phyloP scores from a whole-genome alignment of 1,140 invertebrate species.

The Drosophila carrolli region DNA sequence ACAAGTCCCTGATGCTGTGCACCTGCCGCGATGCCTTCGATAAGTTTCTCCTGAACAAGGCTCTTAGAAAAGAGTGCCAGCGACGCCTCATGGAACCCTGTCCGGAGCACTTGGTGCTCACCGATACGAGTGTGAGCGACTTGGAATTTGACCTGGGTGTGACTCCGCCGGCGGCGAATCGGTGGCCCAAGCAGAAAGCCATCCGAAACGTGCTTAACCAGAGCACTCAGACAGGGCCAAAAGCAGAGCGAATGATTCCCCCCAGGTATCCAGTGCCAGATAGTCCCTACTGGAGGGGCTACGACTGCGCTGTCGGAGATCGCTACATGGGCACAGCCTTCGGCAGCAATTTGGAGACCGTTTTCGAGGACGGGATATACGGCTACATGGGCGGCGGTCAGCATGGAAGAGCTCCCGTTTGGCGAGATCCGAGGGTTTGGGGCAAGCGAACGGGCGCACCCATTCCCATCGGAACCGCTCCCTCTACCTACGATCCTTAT shows the following conservation, averaged over 20 bases:
- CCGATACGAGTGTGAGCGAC: slow-evolving; percentile 76
- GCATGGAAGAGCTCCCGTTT: slow-evolving; percentile 15
- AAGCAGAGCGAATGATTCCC: slow-evolving; percentile 10
- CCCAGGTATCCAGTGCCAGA: slow-evolving; percentile 25
- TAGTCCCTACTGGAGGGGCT: slow-evolving; percentile 33
- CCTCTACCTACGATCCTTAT: neutral
- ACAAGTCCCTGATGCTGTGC: slow-evolving; percentile 65
- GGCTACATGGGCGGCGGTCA: slow-evolving; percentile 48
- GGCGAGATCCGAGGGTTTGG: neutral
- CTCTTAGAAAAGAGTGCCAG: slow-evolving; percentile 48
- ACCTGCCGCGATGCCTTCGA: slow-evolving; percentile 55
- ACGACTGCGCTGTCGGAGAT: slow-evolving; percentile 60
- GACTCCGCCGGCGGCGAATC: slow-evolving; percentile 46
- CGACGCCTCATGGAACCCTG: slow-evolving; percentile 35
- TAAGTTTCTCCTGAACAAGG: slow-evolving; percentile 53
- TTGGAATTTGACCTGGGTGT: slow-evolving; percentile 72
- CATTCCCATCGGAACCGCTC: neutral
- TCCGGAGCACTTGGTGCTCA: slow-evolving; percentile 57
- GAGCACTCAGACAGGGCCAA: slow-evolving; percentile 50
- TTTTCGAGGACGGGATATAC: slow-evolving; percentile 61
- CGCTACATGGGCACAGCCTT: slow-evolving; percentile 61
- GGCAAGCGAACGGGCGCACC: neutral
- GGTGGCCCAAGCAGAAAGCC: neutral
- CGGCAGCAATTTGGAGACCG: slow-evolving; percentile 28
- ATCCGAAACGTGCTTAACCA: slow-evolving; percentile 19